Percentiles rank a stretch among this genome's conserved stretches.
Evolutionary conservation across 2,888 invertebrate genomes (phyloP).

Genomic region (Adelphocoris suturalis): DNA sequence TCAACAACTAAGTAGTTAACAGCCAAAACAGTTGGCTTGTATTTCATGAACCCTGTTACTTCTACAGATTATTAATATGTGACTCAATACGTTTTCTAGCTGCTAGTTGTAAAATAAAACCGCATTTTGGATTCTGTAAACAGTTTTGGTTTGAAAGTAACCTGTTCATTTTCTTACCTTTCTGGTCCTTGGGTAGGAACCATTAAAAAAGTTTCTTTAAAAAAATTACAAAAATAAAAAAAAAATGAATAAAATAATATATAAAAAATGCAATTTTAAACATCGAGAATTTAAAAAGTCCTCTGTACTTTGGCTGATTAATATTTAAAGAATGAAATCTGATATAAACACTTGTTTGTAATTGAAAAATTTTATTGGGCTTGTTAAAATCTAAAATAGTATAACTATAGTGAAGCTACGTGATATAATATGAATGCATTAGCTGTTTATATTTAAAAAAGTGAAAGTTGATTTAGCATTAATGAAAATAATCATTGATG

Average conservation of each 20-base stretch:
- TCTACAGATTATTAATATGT: too few relatives aligned
- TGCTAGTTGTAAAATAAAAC: neutral
- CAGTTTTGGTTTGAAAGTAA: too few relatives aligned
- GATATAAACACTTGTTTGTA: slow-evolving; percentile 54
- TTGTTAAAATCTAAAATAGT: slow-evolving; percentile 62
- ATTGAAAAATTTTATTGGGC: slow-evolving; percentile 67
- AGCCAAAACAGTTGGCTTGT: too few relatives aligned
- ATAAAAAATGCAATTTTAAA: slow-evolving; percentile 16
- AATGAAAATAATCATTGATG: neutral
- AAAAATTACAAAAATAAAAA: neutral
- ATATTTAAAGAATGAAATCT: slow-evolving; percentile 21
- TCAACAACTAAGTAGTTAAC: too few relatives aligned
- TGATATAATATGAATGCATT: slow-evolving; percentile 68
- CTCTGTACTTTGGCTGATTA: slow-evolving; percentile 30
- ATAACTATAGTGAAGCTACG: slow-evolving; percentile 62
- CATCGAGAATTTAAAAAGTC: slow-evolving; percentile 34
- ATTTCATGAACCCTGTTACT: too few relatives aligned
- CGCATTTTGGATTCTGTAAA: neutral
- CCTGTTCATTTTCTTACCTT: neutral
- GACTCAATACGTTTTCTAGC: neutral
- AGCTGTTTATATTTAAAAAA: slow-evolving; percentile 62
- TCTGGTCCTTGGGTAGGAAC: slow-evolving; percentile 7
- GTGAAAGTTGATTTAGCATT: slow-evolving; percentile 51
- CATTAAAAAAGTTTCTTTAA: neutral
- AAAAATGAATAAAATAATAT: slow-evolving; percentile 13